Evolutionary conservation across 2,113 vertebrate genomes (phyloP).

Genomic region (Vidua chalybeata): DNA sequence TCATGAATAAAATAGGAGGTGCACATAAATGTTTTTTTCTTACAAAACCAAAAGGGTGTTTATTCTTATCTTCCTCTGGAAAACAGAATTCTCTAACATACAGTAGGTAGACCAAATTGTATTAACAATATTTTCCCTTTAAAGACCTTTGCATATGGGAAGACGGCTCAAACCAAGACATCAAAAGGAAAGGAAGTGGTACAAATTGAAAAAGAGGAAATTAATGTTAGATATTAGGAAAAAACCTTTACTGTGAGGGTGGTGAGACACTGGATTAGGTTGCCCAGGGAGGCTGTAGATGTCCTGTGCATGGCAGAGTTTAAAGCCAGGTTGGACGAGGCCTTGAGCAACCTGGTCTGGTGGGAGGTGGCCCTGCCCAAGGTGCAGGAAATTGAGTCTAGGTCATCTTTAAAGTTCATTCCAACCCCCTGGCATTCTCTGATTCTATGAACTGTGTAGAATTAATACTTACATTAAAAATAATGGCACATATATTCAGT

Average conservation of each 20-base stretch:
- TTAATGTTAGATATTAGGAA: neutral
- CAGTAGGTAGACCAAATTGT: neutral
- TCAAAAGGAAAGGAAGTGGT: neutral
- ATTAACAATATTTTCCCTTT: neutral
- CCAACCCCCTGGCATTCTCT: neutral
- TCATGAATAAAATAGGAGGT: neutral
- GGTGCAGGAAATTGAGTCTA: accelerated
- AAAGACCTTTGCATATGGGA: neutral
- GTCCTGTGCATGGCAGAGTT: accelerated
- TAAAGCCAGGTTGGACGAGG: neutral
- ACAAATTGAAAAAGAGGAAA: neutral
- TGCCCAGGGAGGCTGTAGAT: neutral
- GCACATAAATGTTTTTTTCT: neutral
- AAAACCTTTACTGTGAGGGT: neutral
- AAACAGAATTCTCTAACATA: neutral
- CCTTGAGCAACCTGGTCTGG: too few relatives aligned
- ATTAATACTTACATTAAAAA: neutral
- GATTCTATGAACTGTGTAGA: neutral
- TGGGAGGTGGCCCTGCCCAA: neutral
- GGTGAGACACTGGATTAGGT: too few relatives aligned
- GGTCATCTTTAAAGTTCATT: neutral
- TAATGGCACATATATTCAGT: neutral
- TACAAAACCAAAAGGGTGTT: neutral
- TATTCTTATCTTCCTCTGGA: neutral
- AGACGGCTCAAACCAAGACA: neutral